phyloP scores from a whole-genome alignment of 2,888 invertebrate genomes.

The Morinoia aosen region DNA sequence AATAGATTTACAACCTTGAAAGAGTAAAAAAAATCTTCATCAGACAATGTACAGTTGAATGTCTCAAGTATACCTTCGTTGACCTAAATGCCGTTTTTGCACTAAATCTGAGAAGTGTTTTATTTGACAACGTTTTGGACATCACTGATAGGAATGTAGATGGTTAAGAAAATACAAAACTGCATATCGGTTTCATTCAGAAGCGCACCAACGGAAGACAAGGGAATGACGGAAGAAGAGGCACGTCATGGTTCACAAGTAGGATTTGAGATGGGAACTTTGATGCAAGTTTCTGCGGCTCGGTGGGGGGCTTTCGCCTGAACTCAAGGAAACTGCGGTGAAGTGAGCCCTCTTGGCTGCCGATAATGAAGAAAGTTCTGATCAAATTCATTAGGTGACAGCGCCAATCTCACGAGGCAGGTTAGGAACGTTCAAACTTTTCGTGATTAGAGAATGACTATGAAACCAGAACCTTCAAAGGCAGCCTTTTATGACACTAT shows the following conservation, averaged over 20 bases:
- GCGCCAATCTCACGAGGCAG: constrained; percentile 9
- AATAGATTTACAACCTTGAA: no score
- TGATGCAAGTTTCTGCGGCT: background rate
- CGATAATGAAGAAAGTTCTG: constrained; percentile 46
- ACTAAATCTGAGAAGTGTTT: no score
- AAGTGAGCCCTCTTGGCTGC: constrained; percentile 18
- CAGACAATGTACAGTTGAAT: no score
- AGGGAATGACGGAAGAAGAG: background rate
- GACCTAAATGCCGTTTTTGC: no score
- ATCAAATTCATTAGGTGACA: constrained; percentile 52
- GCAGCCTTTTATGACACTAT: constrained; percentile 12
- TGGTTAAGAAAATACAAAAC: background rate
- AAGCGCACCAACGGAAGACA: background rate
- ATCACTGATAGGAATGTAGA: no score
- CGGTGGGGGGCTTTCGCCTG: background rate
- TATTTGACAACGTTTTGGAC: no score
- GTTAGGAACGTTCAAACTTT: background rate
- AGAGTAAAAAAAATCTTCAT: no score
- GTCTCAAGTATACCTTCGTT: no score
- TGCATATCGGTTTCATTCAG: background rate
- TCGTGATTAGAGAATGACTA: constrained; percentile 25
- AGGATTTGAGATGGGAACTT: background rate
- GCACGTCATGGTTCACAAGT: background rate
- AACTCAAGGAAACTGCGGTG: background rate
- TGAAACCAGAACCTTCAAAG: constrained; percentile 17